Evolutionary conservation across 2,797 vertebrate species (phyloP), one percentile per base, ranked within the genome.

Genomic region (Brachyrhaphis roseni): DNA sequence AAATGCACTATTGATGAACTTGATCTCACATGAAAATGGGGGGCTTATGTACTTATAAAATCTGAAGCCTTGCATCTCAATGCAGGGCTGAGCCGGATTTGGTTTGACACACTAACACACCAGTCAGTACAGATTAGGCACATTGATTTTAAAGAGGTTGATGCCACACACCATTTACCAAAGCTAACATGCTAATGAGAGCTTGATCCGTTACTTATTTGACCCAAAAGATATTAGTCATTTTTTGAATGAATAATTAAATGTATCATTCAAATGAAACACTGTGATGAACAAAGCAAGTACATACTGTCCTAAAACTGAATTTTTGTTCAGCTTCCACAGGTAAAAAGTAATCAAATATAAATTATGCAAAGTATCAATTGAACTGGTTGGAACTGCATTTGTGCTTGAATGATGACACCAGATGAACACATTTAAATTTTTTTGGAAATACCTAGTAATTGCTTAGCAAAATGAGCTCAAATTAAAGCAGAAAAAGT

Each of bases 1-100:
- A 86, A 85, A 62, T 79, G 85, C 78, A 64, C 81, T 87, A 91
- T 87, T 89, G 91, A 95, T 93, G 88, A 78, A 88, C 87, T 86
- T 88, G 82, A 92, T 91, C 84, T 92, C 80, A 82, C 80, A 91
- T 91, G 76, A 90, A 88, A 90, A 78, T 88, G 78, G 20, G 26
- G 84, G 79, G 81, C 83, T 92, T 86, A 92, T 82, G 77, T 81
- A 83, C 79, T 89, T 82, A 82, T 82, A 83, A 71, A 90, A 77
- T 77, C 78, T 85, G 87, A 86, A 85, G 57, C 15, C 84, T 72
- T 85, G 88, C 88, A 92, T 94, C 82, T 78, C 79, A 93, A 87
- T 83, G 85, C 83, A 15, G 43, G 57, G 49, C 77, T 87, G 81
- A 93, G 87, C 75, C 68, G 83, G 84, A 86, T 74, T 79, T 75